Base-by-base conservation (phyloP, 2,888 invertebrate species). In the Belgica antarctica region DNA sequence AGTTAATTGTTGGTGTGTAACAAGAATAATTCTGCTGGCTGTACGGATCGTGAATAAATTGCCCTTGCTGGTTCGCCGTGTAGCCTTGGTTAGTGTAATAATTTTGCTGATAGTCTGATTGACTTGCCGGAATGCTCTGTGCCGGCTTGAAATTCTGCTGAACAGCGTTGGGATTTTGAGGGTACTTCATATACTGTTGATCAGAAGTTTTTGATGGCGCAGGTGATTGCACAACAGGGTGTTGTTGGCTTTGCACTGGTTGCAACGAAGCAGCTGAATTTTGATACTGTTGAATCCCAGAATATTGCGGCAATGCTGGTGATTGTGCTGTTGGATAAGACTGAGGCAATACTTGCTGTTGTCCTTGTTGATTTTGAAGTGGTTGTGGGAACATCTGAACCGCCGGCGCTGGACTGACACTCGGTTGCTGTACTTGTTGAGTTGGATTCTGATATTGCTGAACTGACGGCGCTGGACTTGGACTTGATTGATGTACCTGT, bases 281-380 rank as follows among this genome's bases (percentile, higher is more conserved):
- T 52, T 22, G 52, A 17, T 52, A 52, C 22, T 52, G 46, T 47
- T 25, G 47, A 22, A 24, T 15, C 25, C 47, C 25, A n/a, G 61
- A 61, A 7, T 15, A 7, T 8, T 24, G 12, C 15, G 63, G 19
- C 1, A 27, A 65, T 7, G 78, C n/a, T n/a, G n/a, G n/a, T n/a
- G 74, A 8, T 74, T 74, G 73, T 78, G 78, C 5, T 8, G 25
- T 75, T 78, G 75, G 10, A 78, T 76, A 22, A 2, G 12, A n/a
- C n/a, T n/a, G n/a, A n/a, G n/a, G n/a, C n/a, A n/a, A n/a, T n/a
- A 47, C 19, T 4, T 47, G 2, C 47, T 47, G 47, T 47, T 27
- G 31, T 1, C 25, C 7, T 62, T 27, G 34, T 27, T n/a, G n/a
- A n/a, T n/a, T n/a, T n/a, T n/a, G n/a, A n/a, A n/a, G 52, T 19